Evolutionary conservation across 2,888 invertebrate species (phyloP).

Genomic region (Caenorhabditis virilis): DNA sequence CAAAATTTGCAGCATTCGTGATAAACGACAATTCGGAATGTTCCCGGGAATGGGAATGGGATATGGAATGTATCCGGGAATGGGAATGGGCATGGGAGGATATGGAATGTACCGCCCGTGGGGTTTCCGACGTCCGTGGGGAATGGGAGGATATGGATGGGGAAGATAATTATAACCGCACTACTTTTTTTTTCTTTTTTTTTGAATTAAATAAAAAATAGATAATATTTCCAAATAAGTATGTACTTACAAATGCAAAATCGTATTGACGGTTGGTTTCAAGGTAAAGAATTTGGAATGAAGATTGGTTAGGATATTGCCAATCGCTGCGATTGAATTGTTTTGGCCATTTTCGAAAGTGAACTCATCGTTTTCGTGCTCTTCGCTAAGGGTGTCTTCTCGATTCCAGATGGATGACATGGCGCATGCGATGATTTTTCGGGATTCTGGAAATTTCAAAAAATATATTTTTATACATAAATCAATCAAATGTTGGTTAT

Average conservation of each 20-base stretch:
- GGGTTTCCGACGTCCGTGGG: too few species aligned
- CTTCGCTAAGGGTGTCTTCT: neutral
- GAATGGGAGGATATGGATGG: too few species aligned
- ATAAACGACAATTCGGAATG: too few species aligned
- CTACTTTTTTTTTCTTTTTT: neutral
- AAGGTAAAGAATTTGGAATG: slow-evolving; percentile 18
- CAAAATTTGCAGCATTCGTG: too few species aligned
- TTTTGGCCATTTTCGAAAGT: slow-evolving; percentile 2
- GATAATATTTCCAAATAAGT: too few species aligned
- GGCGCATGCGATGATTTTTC: slow-evolving; percentile 17
- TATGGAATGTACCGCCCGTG: neutral
- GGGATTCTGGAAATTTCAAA: slow-evolving; percentile 10
- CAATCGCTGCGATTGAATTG: slow-evolving; percentile 10
- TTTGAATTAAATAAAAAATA: too few species aligned
- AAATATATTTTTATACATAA: neutral
- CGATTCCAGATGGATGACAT: slow-evolving; percentile 30
- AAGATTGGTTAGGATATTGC: slow-evolving; percentile 25
- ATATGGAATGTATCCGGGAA: neutral
- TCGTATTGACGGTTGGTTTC: slow-evolving; percentile 7
- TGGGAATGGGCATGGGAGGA: neutral
- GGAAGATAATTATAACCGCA: neutral
- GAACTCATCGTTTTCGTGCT: slow-evolving; percentile 16
- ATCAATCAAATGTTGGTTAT: neutral
- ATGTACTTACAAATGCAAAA: slow-evolving; percentile 33
- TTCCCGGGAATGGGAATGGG: too few species aligned